A percentile compares a stretch with the other conserved stretches of the same genome.
Conservation (phyloP, 2,113 vertebrate species). For the Tyto alba region DNA sequence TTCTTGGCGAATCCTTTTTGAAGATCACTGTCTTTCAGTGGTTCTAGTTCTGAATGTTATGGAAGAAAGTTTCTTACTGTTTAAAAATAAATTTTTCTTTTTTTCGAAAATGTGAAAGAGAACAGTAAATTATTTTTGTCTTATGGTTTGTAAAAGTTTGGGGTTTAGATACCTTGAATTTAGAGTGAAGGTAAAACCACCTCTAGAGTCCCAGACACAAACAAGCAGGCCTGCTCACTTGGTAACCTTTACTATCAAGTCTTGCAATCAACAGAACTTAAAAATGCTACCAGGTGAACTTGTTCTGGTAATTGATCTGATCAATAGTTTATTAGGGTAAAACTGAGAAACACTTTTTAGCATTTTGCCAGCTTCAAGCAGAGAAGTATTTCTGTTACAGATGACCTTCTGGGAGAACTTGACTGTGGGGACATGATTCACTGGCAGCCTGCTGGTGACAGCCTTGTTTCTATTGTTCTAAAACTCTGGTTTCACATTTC, state of each 20-base stretch:
- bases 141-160: neutral
- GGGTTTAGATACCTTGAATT: neutral
- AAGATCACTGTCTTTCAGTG: neutral
- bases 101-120: neutral
- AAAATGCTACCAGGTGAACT: neutral
- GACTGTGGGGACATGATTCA: constrained; percentile 32
- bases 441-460: constrained; percentile 54
- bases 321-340: neutral
- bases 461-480: constrained; percentile 52
- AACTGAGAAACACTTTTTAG: neutral
- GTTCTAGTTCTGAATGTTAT: neutral
- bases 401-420: constrained; percentile 38
- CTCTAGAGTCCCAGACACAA: neutral
- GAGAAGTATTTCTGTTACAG: constrained; percentile 8
- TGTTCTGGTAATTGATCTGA: neutral
- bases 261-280: neutral
- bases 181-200: neutral
- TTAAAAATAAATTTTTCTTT: neutral
- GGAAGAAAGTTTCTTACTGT: neutral
- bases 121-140: neutral
- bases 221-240: neutral
- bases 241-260: neutral
- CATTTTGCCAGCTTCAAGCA: neutral
- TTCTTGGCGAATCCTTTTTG: neutral
- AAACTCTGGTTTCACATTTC: constrained; percentile 57